phyloP scores from a whole-genome alignment of 1,140 invertebrate genomes.

The Drosophila serrata region DNA sequence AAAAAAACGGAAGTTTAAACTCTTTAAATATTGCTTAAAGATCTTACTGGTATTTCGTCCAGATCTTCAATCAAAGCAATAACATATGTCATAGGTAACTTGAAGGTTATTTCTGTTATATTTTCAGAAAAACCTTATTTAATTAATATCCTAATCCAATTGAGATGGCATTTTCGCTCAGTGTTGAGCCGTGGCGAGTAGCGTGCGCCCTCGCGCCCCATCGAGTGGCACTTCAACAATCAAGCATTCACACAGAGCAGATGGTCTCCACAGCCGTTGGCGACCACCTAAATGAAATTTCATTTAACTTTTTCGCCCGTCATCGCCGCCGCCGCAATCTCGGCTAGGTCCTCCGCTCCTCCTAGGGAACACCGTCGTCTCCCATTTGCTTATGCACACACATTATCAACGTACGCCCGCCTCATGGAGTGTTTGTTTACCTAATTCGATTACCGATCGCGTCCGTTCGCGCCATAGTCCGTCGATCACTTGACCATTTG shows the following conservation, averaged over 20 bases:
- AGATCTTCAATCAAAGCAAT: not conserved
- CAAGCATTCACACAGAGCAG: conserved; percentile 83
- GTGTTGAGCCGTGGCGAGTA: conserved; percentile 57
- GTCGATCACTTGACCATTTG: conserved; percentile 79
- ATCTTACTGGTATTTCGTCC: not conserved
- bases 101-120: too few relatives aligned
- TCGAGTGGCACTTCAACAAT: conserved; percentile 82
- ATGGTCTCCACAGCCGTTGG: conserved; percentile 67
- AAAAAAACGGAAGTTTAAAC: not conserved
- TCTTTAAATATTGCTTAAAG: not conserved
- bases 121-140: too few relatives aligned
- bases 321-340: conserved; percentile 73
- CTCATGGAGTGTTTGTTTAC: conserved; percentile 80
- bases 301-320: conserved; percentile 74
- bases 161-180: conserved; percentile 5
- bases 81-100: not conserved
- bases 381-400: conserved; percentile 73
- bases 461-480: conserved; percentile 80
- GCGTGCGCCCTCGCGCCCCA: conserved; percentile 81
- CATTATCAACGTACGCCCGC: conserved; percentile 77
- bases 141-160: too few relatives aligned
- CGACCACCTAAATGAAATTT: conserved; percentile 81
- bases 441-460: conserved; percentile 83
- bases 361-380: conserved; percentile 37
- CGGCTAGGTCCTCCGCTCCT: conserved; percentile 26